Base-by-base conservation (phyloP, 1,140 invertebrate species). In the Anastrepha obliqua region DNA sequence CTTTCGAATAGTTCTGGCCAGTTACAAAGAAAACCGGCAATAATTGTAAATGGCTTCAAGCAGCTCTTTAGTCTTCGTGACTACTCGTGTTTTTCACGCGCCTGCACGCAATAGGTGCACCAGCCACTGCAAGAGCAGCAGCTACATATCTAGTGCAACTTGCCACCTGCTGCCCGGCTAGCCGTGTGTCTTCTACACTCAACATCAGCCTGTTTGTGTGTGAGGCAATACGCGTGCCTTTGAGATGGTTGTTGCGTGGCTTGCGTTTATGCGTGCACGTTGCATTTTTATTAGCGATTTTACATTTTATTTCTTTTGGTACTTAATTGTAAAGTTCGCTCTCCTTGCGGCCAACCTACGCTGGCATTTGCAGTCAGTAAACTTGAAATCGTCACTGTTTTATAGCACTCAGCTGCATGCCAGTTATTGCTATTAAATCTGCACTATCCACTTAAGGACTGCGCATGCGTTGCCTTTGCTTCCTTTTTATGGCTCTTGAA, bases 31-130 rank as follows among this genome's bases (percentile, higher is more conserved):
- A 15, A 44, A 47, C 5, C 42, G 2, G 42, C 67, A 47, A 17
- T 74, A 74, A 47, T 15, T 44, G 39, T 47, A 9, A 47, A 74
- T 74, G 42, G 44, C 15, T 6, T 42, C 20, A 6, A n/a, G 65
- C 20, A 9, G 29, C 65, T 67, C 39, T 13, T 67, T 67, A 67
- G 8, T 20, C 65, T 42, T 67, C 65, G 65, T 67, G 65, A 67
- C 65, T 67, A 67, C 65, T 67, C 20, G 65, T 67, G 65, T 67
- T 67, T 67, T 67, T 67, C 29, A 67, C 65, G 20, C 65, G 65
- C 20, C 6, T 42, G 65, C 65, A 67, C 65, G 65, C 65, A 67
- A 67, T 11, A 29, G 20, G 11, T 29, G 20, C 65, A 20, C 65
- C 29, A 67, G 29, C 65, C 42, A 6, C 51, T 55, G 11, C 51